Evolutionary conservation across 2,113 vertebrate genomes (phyloP).

Genomic region (Morone saxatilis): DNA sequence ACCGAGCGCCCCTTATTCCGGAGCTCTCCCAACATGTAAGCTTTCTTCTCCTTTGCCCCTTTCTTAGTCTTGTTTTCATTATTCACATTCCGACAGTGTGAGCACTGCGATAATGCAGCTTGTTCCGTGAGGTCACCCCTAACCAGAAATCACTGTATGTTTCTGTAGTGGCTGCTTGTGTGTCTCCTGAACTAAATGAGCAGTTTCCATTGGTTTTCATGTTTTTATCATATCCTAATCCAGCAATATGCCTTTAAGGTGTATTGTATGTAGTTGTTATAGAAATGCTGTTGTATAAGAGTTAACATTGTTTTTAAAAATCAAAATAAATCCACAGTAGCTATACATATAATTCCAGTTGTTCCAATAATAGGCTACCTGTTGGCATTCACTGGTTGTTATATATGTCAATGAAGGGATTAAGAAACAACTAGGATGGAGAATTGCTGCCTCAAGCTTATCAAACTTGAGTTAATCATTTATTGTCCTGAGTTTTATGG

Average conservation of each 20-base stretch:
- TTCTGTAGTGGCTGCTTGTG: constrained; percentile 27
- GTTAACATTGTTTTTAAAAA: constrained; percentile 1
- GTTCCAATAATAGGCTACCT: background rate
- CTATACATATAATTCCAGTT: background rate
- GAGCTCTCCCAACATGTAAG: constrained; percentile 74
- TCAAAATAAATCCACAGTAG: background rate
- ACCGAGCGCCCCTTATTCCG: constrained; percentile 57
- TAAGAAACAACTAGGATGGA: background rate
- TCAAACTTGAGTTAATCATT: constrained; percentile 26
- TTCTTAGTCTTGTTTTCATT: constrained; percentile 1
- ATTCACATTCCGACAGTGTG: constrained; percentile 63
- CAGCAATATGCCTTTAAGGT: too few relatives aligned
- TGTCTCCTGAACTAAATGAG: background rate
- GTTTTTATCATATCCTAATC: too few relatives aligned
- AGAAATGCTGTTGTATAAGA: background rate
- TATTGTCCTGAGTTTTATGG: background rate
- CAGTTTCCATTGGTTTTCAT: background rate
- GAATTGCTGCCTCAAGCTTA: background rate
- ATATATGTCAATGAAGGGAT: background rate
- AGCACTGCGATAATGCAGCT: constrained; percentile 40
- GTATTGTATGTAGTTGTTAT: too few relatives aligned
- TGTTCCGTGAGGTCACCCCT: constrained; percentile 58
- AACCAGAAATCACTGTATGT: constrained; percentile 29
- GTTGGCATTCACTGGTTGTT: background rate
- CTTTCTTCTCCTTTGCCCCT: background rate